Evolutionary conservation across 2,113 vertebrate genomes (phyloP).

Genomic region (Corythornis cristatus): DNA sequence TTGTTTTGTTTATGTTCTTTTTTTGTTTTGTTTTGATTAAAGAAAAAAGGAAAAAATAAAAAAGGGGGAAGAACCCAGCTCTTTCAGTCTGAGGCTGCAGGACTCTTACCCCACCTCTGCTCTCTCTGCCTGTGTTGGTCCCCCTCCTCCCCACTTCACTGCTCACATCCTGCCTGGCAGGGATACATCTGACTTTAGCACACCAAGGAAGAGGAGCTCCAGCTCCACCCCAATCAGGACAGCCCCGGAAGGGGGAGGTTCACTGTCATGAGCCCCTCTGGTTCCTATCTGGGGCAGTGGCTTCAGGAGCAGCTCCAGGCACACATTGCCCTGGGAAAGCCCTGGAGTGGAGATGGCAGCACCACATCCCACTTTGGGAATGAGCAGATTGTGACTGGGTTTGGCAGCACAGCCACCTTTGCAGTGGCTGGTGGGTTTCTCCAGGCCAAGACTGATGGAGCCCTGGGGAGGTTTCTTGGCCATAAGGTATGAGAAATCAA

Average conservation of each 20-base stretch:
- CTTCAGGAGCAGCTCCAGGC: not conserved
- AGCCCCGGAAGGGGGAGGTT: not conserved
- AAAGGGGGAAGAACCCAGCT: slow-evolving; percentile 81
- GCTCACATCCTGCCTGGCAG: not conserved
- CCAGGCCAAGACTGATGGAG: not conserved
- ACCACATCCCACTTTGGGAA: not conserved
- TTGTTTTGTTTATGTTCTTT: not conserved
- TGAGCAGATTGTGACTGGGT: not conserved
- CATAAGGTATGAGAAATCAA: not conserved
- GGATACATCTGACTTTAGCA: not conserved
- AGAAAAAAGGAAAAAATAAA: not conserved
- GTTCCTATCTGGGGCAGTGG: not conserved
- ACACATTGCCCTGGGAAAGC: not conserved
- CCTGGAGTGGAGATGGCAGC: not conserved
- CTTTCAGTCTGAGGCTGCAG: slow-evolving; percentile 79
- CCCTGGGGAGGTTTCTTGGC: not conserved
- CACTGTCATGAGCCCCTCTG: not conserved
- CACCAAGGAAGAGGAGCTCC: not conserved
- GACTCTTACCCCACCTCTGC: slow-evolving; percentile 60
- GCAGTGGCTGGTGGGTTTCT: not conserved
- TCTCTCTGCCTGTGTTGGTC: slow-evolving; percentile 21
- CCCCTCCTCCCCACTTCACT: not conserved
- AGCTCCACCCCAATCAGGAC: not conserved
- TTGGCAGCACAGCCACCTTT: not conserved
- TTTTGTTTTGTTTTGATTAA: not conserved